These are phyloP conservation scores for Ciconia nigra DNA, from an alignment of 2,797 vertebrate genomes.

Conservation along the genomic window DNA sequence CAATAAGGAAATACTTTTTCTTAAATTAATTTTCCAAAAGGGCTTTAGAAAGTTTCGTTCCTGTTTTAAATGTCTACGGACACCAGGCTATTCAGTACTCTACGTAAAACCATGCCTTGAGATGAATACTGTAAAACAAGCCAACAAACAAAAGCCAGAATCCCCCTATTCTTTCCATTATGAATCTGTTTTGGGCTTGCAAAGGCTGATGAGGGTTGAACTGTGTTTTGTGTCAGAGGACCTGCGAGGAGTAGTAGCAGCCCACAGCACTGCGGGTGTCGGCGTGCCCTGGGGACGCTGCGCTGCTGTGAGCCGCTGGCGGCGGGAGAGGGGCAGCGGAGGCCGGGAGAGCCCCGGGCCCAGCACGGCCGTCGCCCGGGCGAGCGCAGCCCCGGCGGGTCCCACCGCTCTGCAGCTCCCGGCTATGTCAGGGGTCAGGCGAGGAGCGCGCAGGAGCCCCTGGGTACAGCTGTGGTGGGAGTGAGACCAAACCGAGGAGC, in stretches of 20 bases:
- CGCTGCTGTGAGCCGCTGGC: not conserved
- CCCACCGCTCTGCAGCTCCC: accelerated
- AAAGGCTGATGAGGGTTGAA: not conserved
- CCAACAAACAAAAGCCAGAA: not conserved
- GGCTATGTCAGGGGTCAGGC: not conserved
- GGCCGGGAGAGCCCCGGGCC: not conserved
- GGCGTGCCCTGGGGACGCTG: accelerated
- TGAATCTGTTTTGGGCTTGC: not conserved
- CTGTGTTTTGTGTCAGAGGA: not conserved
- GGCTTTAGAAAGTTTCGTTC: not conserved
- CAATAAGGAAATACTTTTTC: not conserved
- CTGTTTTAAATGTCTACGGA: not conserved
- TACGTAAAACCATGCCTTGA: not conserved
- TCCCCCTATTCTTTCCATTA: not conserved
- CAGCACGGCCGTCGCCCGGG: accelerated
- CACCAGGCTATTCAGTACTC: not conserved
- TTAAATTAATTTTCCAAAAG: not conserved
- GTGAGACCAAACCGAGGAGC: not conserved
- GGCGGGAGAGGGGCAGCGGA: too few relatives aligned
- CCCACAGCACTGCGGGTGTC: accelerated
- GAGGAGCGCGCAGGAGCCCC: accelerated
- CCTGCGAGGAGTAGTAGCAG: not conserved
- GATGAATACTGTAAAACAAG: not conserved
- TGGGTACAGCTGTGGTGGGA: accelerated
- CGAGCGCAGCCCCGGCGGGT: accelerated